Evolutionary conservation across 2,888 invertebrate genomes (phyloP).

Genomic region (Erebia ligea): DNA sequence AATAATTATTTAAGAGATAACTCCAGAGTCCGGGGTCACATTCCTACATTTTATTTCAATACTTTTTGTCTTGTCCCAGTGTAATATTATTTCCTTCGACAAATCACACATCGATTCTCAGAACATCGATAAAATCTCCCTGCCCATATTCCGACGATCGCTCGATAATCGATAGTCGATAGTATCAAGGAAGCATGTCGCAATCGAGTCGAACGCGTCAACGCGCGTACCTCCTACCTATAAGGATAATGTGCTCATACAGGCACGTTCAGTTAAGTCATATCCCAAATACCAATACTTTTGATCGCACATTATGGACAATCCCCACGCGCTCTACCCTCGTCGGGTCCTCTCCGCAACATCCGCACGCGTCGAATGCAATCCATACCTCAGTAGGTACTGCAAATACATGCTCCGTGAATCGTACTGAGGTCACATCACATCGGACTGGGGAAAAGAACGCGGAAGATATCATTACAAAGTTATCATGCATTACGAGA

Average conservation of each 20-base stretch:
- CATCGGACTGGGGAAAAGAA: neutral
- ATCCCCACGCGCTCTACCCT: neutral
- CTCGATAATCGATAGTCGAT: slow-evolving; percentile 29
- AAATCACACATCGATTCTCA: slow-evolving; percentile 15
- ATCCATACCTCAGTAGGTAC: neutral
- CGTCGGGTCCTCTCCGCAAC: neutral
- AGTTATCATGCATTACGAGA: too few species aligned
- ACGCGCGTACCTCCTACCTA: slow-evolving; percentile 15
- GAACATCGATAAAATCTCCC: slow-evolving; percentile 28
- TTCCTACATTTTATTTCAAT: neutral
- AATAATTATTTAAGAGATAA: neutral
- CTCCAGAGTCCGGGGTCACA: neutral
- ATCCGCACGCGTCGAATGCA: neutral
- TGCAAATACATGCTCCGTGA: neutral
- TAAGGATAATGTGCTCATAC: slow-evolving; percentile 39
- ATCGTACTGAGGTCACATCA: neutral
- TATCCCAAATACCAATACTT: slow-evolving; percentile 64
- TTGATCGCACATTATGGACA: neutral
- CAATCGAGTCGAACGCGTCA: slow-evolving; percentile 32
- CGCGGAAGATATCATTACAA: neutral
- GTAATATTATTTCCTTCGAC: neutral
- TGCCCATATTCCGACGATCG: slow-evolving; percentile 19
- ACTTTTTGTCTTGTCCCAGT: neutral
- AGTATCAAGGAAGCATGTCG: slow-evolving; percentile 37
- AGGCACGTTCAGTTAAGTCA: slow-evolving; percentile 50